phyloP scores from a whole-genome alignment of 2,797 vertebrate species.

The Hippopotamyrus pictus region DNA sequence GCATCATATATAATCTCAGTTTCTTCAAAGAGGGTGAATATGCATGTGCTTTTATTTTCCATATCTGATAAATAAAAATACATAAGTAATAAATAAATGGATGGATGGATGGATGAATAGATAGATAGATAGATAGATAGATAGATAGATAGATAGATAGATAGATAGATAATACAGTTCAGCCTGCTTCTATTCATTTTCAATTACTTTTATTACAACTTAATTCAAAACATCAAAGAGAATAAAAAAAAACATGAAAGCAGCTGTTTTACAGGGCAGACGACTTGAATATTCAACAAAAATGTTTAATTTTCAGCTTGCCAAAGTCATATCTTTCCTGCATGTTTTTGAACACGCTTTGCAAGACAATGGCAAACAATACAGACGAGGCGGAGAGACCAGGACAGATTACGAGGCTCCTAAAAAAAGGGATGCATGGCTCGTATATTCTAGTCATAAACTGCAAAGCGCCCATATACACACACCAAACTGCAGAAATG shows the following conservation, averaged over 20 bases:
- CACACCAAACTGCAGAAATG: neutral
- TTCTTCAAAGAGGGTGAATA: conserved; percentile 25
- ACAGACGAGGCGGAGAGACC: neutral
- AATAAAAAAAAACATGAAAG: neutral
- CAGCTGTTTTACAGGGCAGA: neutral
- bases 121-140: neutral
- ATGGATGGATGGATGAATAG: neutral
- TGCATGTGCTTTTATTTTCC: conserved; percentile 11
- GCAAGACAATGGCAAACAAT: neutral
- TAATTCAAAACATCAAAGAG: neutral
- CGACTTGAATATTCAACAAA: neutral
- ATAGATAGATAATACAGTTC: neutral
- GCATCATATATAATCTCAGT: conserved; percentile 58
- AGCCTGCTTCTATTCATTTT: neutral
- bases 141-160: no score
- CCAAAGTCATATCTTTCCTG: neutral
- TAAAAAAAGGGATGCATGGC: conserved; percentile 16
- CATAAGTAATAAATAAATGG: neutral
- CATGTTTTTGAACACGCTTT: neutral
- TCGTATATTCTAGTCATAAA: neutral
- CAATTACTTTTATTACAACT: neutral
- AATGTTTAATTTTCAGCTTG: neutral
- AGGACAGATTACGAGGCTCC: neutral
- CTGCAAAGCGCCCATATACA: neutral
- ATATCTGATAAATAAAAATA: neutral